A percentile compares a stretch with the other conserved stretches of the same genome.
Evolutionary conservation across 2,113 vertebrate genomes (phyloP).

Genomic region (Hystrix brachyura): DNA sequence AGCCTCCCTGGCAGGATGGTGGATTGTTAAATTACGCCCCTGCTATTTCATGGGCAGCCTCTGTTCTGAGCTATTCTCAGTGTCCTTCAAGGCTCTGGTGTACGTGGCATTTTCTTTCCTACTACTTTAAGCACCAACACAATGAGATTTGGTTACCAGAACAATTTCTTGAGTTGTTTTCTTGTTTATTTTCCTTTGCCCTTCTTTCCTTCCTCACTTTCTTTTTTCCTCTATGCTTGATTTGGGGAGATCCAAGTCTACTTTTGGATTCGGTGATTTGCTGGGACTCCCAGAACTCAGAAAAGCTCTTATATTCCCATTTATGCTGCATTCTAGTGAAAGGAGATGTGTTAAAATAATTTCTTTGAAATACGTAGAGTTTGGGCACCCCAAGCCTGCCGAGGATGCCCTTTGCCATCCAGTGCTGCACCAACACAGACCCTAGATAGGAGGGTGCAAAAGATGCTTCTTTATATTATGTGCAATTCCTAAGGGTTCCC

Average conservation of each 20-base stretch:
- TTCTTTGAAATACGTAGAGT: background rate
- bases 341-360: background rate
- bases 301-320: background rate
- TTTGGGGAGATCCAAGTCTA: background rate
- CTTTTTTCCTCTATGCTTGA: background rate
- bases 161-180: background rate
- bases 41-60: background rate
- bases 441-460: background rate
- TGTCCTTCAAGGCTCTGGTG: background rate
- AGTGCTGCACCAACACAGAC: accelerated
- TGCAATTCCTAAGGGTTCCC: background rate
- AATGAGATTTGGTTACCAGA: background rate
- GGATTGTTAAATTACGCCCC: background rate
- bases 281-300: background rate
- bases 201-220: background rate
- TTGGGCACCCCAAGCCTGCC: background rate
- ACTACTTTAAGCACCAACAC: background rate
- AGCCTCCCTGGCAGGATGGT: background rate
- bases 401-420: background rate
- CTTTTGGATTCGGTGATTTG: background rate
- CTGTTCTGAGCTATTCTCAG: background rate
- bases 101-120: accelerated
- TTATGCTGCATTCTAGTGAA: background rate
- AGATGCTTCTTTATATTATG: background rate
- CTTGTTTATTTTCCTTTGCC: background rate